These are phyloP conservation scores for Denticeps clupeoides DNA, from an alignment of 2,797 vertebrate genomes.

Conservation along the genomic window DNA sequence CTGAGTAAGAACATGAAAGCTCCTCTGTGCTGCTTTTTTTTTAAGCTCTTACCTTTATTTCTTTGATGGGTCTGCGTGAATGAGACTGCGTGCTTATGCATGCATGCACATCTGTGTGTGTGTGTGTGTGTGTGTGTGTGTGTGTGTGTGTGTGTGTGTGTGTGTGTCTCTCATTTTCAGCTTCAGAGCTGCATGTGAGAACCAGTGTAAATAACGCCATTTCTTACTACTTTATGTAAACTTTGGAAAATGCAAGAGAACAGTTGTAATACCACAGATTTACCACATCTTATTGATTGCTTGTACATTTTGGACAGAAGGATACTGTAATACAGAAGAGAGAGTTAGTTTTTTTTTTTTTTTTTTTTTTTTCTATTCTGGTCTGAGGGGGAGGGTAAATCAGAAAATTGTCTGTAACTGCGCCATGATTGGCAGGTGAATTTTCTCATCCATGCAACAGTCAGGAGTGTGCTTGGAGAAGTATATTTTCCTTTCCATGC, in stretches of 20 bases:
- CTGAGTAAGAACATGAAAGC: conserved; percentile 36
- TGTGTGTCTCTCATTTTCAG: conserved; percentile 49
- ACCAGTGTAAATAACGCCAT: conserved; percentile 64
- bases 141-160: conserved; percentile 32
- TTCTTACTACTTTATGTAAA: conserved; percentile 61
- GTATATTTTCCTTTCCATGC: conserved; percentile 29
- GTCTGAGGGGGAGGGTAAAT: conserved; percentile 23
- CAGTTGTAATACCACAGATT: conserved; percentile 29
- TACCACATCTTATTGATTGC: conserved; percentile 36
- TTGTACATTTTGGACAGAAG: too few species aligned
- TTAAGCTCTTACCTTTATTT: conserved; percentile 12
- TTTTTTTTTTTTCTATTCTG: conserved; percentile 9
- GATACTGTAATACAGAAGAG: too few species aligned
- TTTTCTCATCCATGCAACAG: conserved; percentile 33
- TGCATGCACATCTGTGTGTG: conserved; percentile 25
- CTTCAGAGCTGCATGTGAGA: conserved; percentile 66
- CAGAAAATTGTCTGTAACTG: conserved; percentile 32
- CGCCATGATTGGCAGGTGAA: conserved; percentile 26
- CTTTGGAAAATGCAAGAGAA: conserved; percentile 45
- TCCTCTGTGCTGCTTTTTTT: conserved; percentile 26
- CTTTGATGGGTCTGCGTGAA: conserved; percentile 9
- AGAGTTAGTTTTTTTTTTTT: too few species aligned
- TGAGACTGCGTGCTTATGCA: conserved; percentile 15
- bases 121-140: conserved; percentile 21
- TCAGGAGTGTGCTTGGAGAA: conserved; percentile 48